Conservation (phyloP, 2,113 vertebrate species). For the Podarcis muralis region DNA sequence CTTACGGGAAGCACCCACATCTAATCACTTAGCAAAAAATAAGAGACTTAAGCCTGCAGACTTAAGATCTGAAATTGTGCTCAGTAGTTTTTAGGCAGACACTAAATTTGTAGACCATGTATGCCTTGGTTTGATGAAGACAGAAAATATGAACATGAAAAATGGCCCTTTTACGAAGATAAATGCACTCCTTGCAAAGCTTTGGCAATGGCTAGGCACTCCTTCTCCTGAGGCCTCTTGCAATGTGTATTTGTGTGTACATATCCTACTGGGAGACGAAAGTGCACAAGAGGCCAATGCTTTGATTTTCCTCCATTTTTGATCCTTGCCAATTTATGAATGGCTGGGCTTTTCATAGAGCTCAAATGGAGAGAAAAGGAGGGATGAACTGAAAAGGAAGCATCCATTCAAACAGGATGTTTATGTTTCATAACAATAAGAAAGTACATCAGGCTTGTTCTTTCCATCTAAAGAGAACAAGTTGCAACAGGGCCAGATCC, state of each 20-base stretch:
- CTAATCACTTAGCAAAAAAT: not conserved
- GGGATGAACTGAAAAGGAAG: constrained; percentile 48
- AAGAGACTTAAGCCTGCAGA: not conserved
- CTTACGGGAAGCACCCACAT: not conserved
- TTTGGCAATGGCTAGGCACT: not conserved
- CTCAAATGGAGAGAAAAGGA: not conserved
- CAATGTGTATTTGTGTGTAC: constrained; percentile 6
- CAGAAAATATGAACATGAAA: not conserved
- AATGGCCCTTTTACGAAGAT: not conserved
- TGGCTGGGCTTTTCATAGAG: constrained; percentile 45
- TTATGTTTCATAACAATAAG: constrained; percentile 2
- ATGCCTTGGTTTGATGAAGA: not conserved
- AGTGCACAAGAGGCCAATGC: not conserved
- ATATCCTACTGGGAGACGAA: constrained; percentile 31
- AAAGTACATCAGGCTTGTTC: not conserved
- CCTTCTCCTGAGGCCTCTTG: fast-evolving
- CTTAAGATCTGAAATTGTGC: not conserved
- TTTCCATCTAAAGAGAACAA: constrained; percentile 8
- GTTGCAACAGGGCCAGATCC: constrained; percentile 13
- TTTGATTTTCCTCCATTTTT: constrained; percentile 33
- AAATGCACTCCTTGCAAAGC: not conserved
- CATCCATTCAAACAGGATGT: constrained; percentile 30
- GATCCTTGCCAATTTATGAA: not conserved
- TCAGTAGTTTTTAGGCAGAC: not conserved
- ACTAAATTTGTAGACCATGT: fast-evolving